Conservation (phyloP, 2,113 vertebrate species). For the Crotalus horridus region DNA sequence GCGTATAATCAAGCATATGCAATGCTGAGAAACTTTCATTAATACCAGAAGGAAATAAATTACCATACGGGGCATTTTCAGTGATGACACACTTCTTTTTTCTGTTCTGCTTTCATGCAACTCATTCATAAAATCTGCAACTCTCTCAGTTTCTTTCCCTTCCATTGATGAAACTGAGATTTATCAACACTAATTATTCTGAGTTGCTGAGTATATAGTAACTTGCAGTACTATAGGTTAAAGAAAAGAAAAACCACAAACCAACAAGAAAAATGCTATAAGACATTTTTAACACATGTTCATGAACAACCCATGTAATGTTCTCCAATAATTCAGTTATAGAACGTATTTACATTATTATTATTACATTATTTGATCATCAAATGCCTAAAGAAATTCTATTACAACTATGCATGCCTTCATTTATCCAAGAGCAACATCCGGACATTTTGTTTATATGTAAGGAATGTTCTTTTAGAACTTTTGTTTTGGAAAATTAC, state of each 20-base stretch:
- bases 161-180: neutral
- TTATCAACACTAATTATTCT: neutral
- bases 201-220: neutral
- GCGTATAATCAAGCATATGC: slow-evolving; percentile 7
- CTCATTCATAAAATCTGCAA: neutral
- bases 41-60: slow-evolving; percentile 41
- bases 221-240: slow-evolving; percentile 2
- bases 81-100: neutral
- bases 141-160: neutral
- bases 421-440: neutral
- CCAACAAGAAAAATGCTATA: neutral
- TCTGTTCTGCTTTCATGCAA: slow-evolving; percentile 37
- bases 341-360: slow-evolving; percentile 3
- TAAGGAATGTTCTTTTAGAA: neutral
- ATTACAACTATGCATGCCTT: neutral
- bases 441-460: neutral
- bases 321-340: neutral
- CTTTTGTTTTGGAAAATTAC: neutral
- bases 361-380: neutral
- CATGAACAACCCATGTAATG: neutral
- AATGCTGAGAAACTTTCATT: slow-evolving; percentile 39
- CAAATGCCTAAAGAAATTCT: neutral
- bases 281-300: neutral
- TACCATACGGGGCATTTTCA: slow-evolving; percentile 30
- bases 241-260: slow-evolving; percentile 1